Conservation (phyloP, 2,113 vertebrate species). For the Herpailurus yagouaroundi region DNA sequence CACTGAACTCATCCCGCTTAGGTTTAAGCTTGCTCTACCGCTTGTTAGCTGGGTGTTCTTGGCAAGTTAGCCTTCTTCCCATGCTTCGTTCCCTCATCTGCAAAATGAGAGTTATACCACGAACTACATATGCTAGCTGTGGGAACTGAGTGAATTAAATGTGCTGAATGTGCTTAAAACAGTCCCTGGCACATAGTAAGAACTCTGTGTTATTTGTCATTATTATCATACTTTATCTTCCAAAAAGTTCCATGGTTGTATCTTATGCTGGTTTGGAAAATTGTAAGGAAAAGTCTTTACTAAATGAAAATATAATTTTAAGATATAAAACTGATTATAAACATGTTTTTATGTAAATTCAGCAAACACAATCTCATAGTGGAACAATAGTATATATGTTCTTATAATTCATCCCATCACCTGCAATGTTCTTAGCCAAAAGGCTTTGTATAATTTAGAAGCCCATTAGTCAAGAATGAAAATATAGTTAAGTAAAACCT, state of each 20-base stretch:
- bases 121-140: not conserved
- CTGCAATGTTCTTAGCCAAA: not conserved
- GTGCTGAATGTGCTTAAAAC: not conserved
- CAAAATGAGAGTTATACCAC: not conserved
- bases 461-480: constrained; percentile 41
- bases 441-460: constrained; percentile 22
- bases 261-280: not conserved
- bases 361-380: not conserved
- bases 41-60: not conserved
- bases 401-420: not conserved
- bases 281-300: not conserved
- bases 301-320: constrained; percentile 36
- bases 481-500: constrained; percentile 26
- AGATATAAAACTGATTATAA: not conserved
- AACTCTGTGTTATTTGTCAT: not conserved
- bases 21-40: not conserved
- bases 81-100: not conserved
- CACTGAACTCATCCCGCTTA: not conserved
- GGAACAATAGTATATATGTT: not conserved
- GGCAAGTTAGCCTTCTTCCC: not conserved
- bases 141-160: not conserved
- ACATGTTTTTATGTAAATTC: not conserved
- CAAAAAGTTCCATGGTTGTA: not conserved
- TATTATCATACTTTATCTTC: not conserved
- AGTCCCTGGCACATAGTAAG: not conserved